phyloP scores from a whole-genome alignment of 2,797 vertebrate species.

The Hemitrygon akajei region DNA sequence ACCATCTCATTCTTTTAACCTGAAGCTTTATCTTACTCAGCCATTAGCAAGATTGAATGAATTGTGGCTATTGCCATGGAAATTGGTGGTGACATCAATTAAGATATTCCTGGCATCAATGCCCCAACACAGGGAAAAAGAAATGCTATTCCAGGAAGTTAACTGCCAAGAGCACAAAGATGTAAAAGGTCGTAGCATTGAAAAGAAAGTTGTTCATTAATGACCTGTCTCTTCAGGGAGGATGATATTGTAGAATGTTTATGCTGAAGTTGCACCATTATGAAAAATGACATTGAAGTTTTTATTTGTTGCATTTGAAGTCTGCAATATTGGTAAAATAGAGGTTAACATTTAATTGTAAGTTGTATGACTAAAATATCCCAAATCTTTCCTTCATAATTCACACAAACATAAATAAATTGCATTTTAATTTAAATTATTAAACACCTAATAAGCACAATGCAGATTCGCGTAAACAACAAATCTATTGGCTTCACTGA shows the following conservation, averaged over 20 bases:
- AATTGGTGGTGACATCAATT: neutral
- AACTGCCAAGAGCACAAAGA: neutral
- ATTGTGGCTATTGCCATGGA: neutral
- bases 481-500: neutral
- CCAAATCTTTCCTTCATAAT: neutral
- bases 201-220: neutral
- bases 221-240: neutral
- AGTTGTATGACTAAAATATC: neutral
- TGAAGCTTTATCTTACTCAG: neutral
- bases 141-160: neutral
- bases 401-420: neutral
- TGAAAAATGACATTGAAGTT: neutral
- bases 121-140: neutral
- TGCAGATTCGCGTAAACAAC: neutral
- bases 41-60: neutral
- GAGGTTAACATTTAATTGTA: neutral
- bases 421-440: neutral
- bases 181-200: neutral
- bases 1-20: neutral
- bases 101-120: neutral
- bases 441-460: slow-evolving; percentile 5
- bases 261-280: neutral
- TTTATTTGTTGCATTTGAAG: neutral
- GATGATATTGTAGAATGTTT: neutral
- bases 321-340: neutral